These are phyloP conservation scores for Pluvianellus socialis DNA, from an alignment of 2,113 vertebrate species.

Conservation along the genomic window DNA sequence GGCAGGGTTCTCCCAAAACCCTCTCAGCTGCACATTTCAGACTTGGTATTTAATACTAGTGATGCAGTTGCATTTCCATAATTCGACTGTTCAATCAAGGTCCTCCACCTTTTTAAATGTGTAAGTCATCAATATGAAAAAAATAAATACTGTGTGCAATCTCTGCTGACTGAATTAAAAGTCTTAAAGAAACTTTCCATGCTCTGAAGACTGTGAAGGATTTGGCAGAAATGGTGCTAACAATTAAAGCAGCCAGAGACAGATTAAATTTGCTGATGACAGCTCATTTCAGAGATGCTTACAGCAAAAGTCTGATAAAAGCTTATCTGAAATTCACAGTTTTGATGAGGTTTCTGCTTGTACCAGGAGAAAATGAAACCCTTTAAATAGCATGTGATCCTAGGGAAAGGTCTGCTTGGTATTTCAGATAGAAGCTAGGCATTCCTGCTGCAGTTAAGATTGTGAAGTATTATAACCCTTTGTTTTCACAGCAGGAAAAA, in stretches of 20 bases:
- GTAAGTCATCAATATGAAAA: constrained; percentile 23
- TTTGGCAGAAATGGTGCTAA: constrained; percentile 60
- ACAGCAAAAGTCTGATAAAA: constrained; percentile 70
- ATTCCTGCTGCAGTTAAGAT: constrained; percentile 7
- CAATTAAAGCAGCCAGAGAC: constrained; percentile 67
- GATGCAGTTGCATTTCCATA: constrained; percentile 34
- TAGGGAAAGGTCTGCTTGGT: constrained; percentile 24
- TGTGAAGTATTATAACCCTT: constrained; percentile 12
- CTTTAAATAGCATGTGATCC: constrained; percentile 57
- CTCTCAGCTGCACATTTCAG: constrained; percentile 2
- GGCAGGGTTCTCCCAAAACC: not conserved
- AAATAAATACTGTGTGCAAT: not conserved
- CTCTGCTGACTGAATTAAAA: constrained; percentile 54
- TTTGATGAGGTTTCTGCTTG: constrained; percentile 69
- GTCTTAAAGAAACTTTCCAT: constrained; percentile 54
- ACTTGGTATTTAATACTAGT: not conserved
- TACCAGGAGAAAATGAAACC: constrained; percentile 75
- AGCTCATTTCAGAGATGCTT: constrained; percentile 75
- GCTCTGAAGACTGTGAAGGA: constrained; percentile 29
- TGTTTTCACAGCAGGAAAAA: constrained; percentile 39
- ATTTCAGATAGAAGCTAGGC: not conserved
- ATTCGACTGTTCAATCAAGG: constrained; percentile 47
- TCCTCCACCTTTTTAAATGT: constrained; percentile 5
- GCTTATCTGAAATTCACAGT: constrained; percentile 72
- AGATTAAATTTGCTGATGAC: constrained; percentile 76